Percentiles rank a stretch among this genome's conserved stretches.
Evolutionary conservation across 2,113 vertebrate genomes (phyloP).

Genomic region (Plectropomus leopardus): DNA sequence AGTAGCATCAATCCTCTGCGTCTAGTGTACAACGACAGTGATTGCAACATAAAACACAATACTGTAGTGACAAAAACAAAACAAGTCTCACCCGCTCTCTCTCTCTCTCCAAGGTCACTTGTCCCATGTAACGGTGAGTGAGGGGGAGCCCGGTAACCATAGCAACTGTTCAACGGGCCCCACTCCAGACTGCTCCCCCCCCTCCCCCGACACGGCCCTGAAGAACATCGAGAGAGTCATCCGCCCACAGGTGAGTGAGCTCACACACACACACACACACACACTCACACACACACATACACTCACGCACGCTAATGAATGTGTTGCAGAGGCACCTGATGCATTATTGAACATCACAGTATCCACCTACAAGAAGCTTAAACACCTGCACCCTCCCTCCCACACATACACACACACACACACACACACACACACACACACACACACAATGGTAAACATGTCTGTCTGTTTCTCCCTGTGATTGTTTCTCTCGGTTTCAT

Average conservation of each 20-base stretch:
- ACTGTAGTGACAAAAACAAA: background rate
- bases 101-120: conserved; percentile 87
- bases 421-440: conserved; percentile 28
- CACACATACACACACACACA: conserved; percentile 43
- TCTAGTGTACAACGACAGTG: too few species aligned
- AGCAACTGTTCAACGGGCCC: conserved; percentile 94
- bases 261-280: conserved; percentile 26
- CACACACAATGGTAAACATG: conserved; percentile 30
- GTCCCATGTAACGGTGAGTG: conserved; percentile 89
- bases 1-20: background rate
- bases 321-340: conserved; percentile 59
- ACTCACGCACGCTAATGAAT: conserved; percentile 37
- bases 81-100: conserved; percentile 20
- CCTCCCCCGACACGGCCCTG: conserved; percentile 96
- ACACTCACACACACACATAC: conserved; percentile 16
- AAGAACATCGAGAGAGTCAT: conserved; percentile 99
- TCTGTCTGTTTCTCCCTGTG: conserved; percentile 17
- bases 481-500: conserved; percentile 7
- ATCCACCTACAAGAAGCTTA: conserved; percentile 90
- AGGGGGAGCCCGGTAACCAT: conserved; percentile 93
- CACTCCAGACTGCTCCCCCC: conserved; percentile 98
- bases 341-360: conserved; percentile 75
- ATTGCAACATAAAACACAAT: background rate
- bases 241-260: conserved; percentile 93
- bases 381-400: conserved; percentile 48